Conservation (phyloP, 2,888 invertebrate species). For the Tachina grossa region DNA sequence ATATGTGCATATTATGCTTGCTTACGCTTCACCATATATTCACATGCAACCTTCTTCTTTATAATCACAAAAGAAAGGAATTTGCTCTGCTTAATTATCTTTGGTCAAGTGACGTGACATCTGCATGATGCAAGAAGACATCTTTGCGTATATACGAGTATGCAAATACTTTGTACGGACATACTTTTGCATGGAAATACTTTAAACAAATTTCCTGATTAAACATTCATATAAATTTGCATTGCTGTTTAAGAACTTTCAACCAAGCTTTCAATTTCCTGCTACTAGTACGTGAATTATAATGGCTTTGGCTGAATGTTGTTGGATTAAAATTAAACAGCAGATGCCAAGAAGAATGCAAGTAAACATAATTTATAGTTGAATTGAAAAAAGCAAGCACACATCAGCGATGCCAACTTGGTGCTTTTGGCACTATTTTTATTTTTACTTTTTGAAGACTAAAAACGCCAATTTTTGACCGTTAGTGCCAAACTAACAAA, state of each 20-base stretch:
- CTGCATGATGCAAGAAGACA: constrained; percentile 4
- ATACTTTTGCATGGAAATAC: background rate
- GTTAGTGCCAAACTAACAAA: too few species aligned
- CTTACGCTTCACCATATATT: background rate
- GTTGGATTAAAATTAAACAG: constrained; percentile 47
- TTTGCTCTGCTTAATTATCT: constrained; percentile 60
- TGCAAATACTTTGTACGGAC: background rate
- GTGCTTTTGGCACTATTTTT: too few species aligned
- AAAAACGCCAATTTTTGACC: too few species aligned
- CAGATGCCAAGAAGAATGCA: constrained; percentile 40
- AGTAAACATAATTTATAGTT: constrained; percentile 17
- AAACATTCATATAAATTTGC: constrained; percentile 40
- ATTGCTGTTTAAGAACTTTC: constrained; percentile 14
- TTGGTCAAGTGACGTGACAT: constrained; percentile 49
- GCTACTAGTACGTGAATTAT: constrained; percentile 37
- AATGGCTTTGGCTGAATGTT: constrained; percentile 18
- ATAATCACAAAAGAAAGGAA: background rate
- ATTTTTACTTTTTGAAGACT: too few species aligned
- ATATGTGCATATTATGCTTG: background rate
- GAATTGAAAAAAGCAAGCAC: background rate
- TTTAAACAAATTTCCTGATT: constrained; percentile 26
- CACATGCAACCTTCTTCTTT: background rate
- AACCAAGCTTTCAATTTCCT: constrained; percentile 32
- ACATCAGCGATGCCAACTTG: too few species aligned
- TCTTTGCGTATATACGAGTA: background rate